These are phyloP conservation scores for Hypotaenidia philippensis DNA, from an alignment of 2,797 vertebrate genomes.

Conservation along the genomic window DNA sequence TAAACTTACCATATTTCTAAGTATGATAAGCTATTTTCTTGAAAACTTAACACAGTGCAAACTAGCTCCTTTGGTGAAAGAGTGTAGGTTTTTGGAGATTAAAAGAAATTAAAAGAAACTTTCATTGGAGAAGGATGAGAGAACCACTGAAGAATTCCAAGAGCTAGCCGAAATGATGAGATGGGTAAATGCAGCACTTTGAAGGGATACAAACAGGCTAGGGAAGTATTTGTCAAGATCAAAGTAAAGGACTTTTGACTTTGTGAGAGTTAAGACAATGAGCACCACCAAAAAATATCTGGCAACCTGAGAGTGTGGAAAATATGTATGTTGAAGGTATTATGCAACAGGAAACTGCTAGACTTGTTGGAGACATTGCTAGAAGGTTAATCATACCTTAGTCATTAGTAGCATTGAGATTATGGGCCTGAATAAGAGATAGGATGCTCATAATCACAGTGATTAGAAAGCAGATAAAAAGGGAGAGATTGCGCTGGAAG, in stretches of 20 bases:
- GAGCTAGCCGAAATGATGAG: not conserved
- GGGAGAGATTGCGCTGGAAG: not conserved
- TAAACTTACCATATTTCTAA: not conserved
- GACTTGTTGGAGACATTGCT: not conserved
- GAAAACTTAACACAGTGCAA: not conserved
- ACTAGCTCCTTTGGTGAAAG: not conserved
- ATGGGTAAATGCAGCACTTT: not conserved
- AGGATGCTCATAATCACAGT: not conserved
- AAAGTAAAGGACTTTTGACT: not conserved
- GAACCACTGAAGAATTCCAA: not conserved
- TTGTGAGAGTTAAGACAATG: not conserved
- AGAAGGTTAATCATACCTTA: not conserved
- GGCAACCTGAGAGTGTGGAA: not conserved
- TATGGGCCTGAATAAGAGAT: not conserved
- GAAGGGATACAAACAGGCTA: not conserved
- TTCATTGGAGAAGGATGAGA: not conserved
- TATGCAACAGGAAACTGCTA: not conserved
- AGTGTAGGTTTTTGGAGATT: not conserved
- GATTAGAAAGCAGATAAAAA: conserved; percentile 20
- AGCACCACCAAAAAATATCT: not conserved
- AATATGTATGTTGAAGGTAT: not conserved
- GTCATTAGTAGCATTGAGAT: not conserved
- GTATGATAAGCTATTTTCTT: not conserved
- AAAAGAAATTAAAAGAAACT: not conserved
- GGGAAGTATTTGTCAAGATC: not conserved